phyloP scores from a whole-genome alignment of 2,113 vertebrate species.

The Tachysurus fulvidraco region DNA sequence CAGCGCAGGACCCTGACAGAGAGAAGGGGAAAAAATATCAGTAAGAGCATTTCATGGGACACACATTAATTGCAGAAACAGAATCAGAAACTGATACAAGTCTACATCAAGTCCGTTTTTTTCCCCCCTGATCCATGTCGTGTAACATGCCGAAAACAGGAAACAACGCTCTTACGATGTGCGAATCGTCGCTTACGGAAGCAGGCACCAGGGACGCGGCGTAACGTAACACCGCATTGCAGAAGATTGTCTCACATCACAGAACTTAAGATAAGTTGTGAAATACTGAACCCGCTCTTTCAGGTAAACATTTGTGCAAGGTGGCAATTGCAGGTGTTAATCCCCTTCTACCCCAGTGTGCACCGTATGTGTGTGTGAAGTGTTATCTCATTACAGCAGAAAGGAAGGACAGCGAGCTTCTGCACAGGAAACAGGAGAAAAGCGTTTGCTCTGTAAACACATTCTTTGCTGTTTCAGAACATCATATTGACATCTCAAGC shows the following conservation, averaged over 20 bases:
- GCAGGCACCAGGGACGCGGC: neutral
- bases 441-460: conserved; percentile 34
- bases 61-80: neutral
- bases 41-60: neutral
- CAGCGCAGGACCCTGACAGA: conserved; percentile 76
- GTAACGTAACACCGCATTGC: neutral
- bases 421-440: neutral
- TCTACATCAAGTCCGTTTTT: too few relatives aligned
- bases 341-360: neutral
- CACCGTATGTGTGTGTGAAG: conserved; percentile 16
- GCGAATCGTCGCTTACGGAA: neutral
- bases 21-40: neutral
- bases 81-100: neutral
- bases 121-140: neutral
- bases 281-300: neutral
- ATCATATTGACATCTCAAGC: conserved; percentile 34
- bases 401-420: conserved; percentile 7
- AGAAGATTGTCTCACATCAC: neutral
- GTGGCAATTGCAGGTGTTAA: neutral
- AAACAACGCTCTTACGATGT: neutral
- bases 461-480: conserved; percentile 17
- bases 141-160: too few relatives aligned
- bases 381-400: conserved; percentile 46
- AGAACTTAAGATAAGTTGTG: neutral
- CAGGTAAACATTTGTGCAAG: conserved; percentile 3